Evolutionary conservation across 2,113 vertebrate species (phyloP), one percentile per base, ranked within the genome.

Genomic region (Pao palembangensis): DNA sequence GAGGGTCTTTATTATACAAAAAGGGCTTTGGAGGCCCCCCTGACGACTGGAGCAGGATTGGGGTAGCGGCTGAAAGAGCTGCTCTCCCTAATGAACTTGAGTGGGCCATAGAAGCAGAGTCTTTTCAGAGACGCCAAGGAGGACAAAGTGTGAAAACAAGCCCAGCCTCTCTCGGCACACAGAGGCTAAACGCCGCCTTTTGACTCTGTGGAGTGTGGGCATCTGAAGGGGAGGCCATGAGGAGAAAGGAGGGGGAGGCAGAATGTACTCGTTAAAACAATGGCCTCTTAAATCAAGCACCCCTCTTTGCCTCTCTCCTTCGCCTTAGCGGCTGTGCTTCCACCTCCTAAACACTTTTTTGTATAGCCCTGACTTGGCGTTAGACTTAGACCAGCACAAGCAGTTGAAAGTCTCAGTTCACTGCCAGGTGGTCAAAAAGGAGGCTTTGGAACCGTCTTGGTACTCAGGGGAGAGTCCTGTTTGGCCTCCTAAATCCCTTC

Each of bases 91-190:
- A 92, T 92, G 88, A 92, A 91, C 90, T 92, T 51, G 79, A 92
- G 89, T 89, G 88, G 73, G 74, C 74, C 85, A 87, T 88, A 90
- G 85, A 88, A 81, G 68, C 71, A 5, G 64, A 41, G 75, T 66
- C 81, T 83, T 83, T 87, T 89, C 79, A 89, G 67, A 64, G 71
- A 80, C 79, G 84, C 82, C 86, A 87, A 85, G 73, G 73, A 81
- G 85, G 79, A 90, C 88, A 88, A 83, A 89, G 86, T 90, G 88
- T 90, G 88, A 88, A 89, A 91, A 91, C 89, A 91, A 88, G 84
- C 80, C 88, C 79, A 59, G 82, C 85, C 85, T 83, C 87, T 82
- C 81, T 75, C 81, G 63, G 68, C 71, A 75, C 81, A 78, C 80
- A 76, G 85, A 82, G 87, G 81, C 87, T 87, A 89, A 90, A 89